These are phyloP conservation scores for Apodemus speciosus DNA, from an alignment of 2,113 vertebrate genomes.

Conservation along the genomic window DNA sequence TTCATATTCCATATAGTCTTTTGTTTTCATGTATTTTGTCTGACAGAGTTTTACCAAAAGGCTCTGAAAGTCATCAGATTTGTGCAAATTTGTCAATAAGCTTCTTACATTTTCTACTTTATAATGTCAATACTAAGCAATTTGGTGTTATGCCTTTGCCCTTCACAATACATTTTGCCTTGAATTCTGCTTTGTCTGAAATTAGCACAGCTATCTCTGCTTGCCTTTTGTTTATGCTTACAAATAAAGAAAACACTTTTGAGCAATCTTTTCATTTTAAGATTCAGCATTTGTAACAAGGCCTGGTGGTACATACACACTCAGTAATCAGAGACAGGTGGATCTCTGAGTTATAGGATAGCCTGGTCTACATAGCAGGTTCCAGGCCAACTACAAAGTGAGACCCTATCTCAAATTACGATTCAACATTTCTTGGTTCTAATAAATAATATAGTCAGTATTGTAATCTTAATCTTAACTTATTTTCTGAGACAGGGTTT, in stretches of 20 bases:
- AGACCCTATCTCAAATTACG: conserved; percentile 18
- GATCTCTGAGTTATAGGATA: neutral
- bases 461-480: conserved; percentile 15
- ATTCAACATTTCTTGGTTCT: conserved; percentile 1
- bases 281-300: neutral
- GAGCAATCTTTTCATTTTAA: conserved; percentile 29
- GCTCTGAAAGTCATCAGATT: conserved; percentile 1
- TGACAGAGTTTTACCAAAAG: conserved; percentile 25
- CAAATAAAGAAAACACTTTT: neutral
- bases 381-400: neutral
- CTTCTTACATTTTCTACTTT: conserved; percentile 43
- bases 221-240: conserved; percentile 17
- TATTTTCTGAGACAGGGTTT: neutral
- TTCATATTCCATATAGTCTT: conserved; percentile 30
- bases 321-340: neutral
- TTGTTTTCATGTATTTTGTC: conserved; percentile 31
- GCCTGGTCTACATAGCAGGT: neutral
- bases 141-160: conserved; percentile 36
- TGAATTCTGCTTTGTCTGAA: conserved; percentile 45
- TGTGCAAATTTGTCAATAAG: conserved; percentile 4
- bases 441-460: neutral
- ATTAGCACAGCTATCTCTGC: conserved; percentile 2
- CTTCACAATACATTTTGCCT: neutral
- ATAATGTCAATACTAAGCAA: conserved; percentile 4
- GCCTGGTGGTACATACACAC: neutral